Conservation (phyloP, 2,113 vertebrate genomes). For the Acinonyx jubatus region DNA sequence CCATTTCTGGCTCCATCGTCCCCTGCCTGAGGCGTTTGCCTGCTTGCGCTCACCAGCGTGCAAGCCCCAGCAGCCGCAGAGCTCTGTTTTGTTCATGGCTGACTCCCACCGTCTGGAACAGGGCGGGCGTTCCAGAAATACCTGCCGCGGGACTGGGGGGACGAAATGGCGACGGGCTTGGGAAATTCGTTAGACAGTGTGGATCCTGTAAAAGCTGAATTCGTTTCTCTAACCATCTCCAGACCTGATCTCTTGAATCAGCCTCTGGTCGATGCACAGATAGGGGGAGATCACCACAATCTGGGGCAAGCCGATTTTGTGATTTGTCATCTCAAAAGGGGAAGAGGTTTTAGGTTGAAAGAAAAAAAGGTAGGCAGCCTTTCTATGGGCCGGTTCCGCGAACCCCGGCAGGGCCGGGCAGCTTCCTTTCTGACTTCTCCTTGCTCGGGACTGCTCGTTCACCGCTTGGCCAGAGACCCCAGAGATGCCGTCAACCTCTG, state of each 20-base stretch:
- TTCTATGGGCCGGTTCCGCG: not conserved
- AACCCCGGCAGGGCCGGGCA: not conserved
- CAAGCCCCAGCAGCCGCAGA: not conserved
- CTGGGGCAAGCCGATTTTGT: not conserved
- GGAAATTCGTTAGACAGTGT: not conserved
- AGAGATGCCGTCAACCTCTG: rapidly evolving
- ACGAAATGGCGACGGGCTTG: rapidly evolving
- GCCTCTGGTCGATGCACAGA: not conserved
- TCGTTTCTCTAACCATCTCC: not conserved
- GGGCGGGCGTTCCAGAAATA: not conserved
- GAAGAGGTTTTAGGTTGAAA: slow-evolving; percentile 74
- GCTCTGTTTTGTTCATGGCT: too few relatives aligned
- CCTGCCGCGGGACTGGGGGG: rapidly evolving
- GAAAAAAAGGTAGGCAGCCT: not conserved
- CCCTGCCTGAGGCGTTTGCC: rapidly evolving
- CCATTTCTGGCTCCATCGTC: too few relatives aligned
- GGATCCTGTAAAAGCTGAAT: not conserved
- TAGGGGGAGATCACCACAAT: not conserved
- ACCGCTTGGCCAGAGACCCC: too few relatives aligned
- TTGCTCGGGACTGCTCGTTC: not conserved
- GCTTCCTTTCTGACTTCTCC: slow-evolving; percentile 18
- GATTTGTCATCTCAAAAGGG: slow-evolving; percentile 62
- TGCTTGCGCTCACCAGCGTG: rapidly evolving
- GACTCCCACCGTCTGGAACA: rapidly evolving
- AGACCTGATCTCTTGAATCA: not conserved